Evolutionary conservation across 2,797 vertebrate genomes (phyloP), one percentile per base, ranked within the genome.

Genomic region (Cynopterus sphinx): DNA sequence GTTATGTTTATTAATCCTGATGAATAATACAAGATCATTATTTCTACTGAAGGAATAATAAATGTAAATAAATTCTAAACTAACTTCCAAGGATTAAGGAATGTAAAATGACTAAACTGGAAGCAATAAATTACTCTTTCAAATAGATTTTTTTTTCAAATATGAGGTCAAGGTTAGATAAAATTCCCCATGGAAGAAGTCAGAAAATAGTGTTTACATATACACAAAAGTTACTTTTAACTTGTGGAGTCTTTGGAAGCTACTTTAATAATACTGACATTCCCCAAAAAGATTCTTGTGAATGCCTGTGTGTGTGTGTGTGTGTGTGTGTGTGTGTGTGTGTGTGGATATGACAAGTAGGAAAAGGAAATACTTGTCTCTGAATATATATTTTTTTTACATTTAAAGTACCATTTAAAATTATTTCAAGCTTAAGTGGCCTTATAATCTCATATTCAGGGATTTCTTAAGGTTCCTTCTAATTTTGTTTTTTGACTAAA

Each of bases 401-500:
- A 67, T 79, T 65, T 90, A 90, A 92, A 61, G 31, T 67, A 41
- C 53, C 16, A 71, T 61, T 94, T 96, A 81, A 92, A 96, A 83
- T 24, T 86, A 57, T 86, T 94, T 93, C 68, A 95, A 89, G 28
- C 41, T 95, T 94, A 39, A 88, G 24, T 81, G 90, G 21, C 65
- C 67, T 28, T 82, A 11, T 95, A 94, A 92, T 97, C 46, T 92
- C 63, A n/a, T 94, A 82, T 7, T 55, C 36, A 94, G 85, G 68
- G 87, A 85, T 63, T 95, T 86, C 26, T 49, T 74, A 51, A 49
- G 10, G 2, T 94, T 92, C 73, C 82, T 88, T 90, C 77, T 94
- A 94, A 93, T 96, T 97, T 93, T 93, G 75, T 78, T 96, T 43
- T 74, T 94, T 84, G 46, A 65, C 19, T 96, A 91, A 67, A 86